Evolutionary conservation across 1,140 invertebrate genomes (phyloP).

Genomic region (Colletes latitarsis): DNA sequence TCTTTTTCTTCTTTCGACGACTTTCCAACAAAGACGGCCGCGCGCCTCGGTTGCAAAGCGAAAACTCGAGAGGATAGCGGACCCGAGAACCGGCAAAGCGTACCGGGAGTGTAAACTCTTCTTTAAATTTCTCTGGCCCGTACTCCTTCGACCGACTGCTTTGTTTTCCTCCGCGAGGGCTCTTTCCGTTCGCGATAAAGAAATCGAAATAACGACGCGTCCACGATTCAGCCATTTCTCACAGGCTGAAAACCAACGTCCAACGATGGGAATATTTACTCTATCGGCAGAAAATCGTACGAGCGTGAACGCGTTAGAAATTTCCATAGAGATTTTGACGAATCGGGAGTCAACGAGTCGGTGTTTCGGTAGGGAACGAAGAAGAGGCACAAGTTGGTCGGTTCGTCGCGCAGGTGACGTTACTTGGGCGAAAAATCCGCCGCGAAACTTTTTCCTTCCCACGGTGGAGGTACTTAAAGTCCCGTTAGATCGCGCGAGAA

Average conservation of each 20-base stretch:
- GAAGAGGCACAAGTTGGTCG: constrained; percentile 33
- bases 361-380: no score
- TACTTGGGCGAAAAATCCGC: constrained; percentile 62
- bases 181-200: no score
- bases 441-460: constrained; percentile 57
- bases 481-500: constrained; percentile 65
- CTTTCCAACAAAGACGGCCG: constrained; percentile 39
- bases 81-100: neutral
- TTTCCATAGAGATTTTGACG: neutral
- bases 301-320: no score
- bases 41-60: constrained; percentile 25
- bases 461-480: constrained; percentile 65
- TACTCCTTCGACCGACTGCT: constrained; percentile 33
- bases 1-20: neutral
- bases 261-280: neutral
- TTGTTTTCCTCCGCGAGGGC: constrained; percentile 24
- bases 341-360: no score
- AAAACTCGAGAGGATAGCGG: neutral
- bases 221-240: neutral
- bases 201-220: neutral
- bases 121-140: constrained; percentile 42
- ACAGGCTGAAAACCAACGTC: neutral
- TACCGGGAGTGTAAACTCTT: constrained; percentile 55
- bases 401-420: constrained; percentile 55
- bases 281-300: no score